Percentiles rank a stretch among this genome's conserved stretches.
phyloP scores from a whole-genome alignment of 2,888 invertebrate genomes.

The Neria commutata region DNA sequence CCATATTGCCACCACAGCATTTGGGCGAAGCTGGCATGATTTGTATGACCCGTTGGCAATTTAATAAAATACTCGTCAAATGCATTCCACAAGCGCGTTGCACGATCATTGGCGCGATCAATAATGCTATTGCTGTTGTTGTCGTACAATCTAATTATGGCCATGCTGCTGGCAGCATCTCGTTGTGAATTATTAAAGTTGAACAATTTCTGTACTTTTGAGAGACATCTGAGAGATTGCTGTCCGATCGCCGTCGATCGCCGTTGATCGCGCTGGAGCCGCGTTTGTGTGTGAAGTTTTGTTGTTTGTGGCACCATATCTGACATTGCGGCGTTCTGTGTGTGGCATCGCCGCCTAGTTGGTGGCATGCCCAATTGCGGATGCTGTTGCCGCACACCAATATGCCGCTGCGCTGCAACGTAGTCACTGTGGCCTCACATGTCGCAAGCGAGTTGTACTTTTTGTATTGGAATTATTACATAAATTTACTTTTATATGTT shows the following conservation, averaged over 20 bases:
- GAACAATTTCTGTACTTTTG: constrained; percentile 43
- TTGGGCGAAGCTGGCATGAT: too few relatives aligned
- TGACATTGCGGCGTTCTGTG: constrained; percentile 30
- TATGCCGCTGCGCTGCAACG: not conserved
- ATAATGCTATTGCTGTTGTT: not conserved
- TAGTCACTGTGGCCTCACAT: constrained; percentile 48
- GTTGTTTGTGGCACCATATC: constrained; percentile 8
- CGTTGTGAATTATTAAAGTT: constrained; percentile 50
- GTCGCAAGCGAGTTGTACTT: constrained; percentile 26
- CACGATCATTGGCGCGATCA: constrained; percentile 17
- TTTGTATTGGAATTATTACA: not conserved
- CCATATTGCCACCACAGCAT: constrained; percentile 14
- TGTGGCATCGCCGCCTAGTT: constrained; percentile 36
- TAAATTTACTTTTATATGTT: not conserved
- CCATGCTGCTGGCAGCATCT: constrained; percentile 15
- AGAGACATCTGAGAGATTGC: too few relatives aligned
- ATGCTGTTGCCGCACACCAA: constrained; percentile 18
- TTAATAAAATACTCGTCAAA: not conserved
- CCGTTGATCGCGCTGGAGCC: not conserved
- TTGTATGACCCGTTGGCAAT: not conserved
- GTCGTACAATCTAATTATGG: constrained; percentile 13
- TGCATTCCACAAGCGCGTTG: too few relatives aligned
- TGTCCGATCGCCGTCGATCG: not conserved
- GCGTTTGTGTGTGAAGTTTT: constrained; percentile 8
- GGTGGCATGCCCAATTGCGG: constrained; percentile 55